Conservation (phyloP, 2,888 invertebrate species). For the Stenolophus ochropezus region DNA sequence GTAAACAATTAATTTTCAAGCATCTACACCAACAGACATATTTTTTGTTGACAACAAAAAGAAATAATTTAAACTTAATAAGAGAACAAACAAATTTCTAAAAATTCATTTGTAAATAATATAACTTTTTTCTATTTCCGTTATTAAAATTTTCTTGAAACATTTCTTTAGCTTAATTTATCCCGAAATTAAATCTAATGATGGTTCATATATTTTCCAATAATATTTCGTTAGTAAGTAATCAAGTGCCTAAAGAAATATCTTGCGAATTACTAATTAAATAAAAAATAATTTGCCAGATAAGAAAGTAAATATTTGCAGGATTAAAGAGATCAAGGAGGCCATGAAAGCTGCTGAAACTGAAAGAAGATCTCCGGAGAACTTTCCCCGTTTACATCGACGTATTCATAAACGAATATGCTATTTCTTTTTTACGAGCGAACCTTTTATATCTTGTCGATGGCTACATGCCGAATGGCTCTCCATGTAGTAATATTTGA, state of each 20-base stretch:
- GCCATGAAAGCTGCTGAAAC: not conserved
- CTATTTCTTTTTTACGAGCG: conserved; percentile 52
- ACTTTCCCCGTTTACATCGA: conserved; percentile 17
- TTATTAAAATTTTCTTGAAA: no score
- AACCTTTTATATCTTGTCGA: conserved; percentile 54
- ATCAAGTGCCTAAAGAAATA: not conserved
- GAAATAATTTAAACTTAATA: no score
- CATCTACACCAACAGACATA: no score
- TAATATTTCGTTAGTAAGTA: not conserved
- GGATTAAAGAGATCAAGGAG: not conserved
- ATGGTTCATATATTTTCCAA: no score
- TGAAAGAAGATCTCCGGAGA: not conserved
- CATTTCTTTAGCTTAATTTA: no score
- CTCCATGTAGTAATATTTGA: conserved; percentile 52
- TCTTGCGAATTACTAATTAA: not conserved
- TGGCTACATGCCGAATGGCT: conserved; percentile 45
- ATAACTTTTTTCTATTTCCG: no score
- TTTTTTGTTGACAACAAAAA: no score
- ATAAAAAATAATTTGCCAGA: not conserved
- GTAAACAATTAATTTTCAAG: no score
- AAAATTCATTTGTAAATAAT: no score
- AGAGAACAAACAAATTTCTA: no score
- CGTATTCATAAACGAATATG: conserved; percentile 54
- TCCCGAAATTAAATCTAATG: no score
- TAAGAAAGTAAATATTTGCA: conserved; percentile 9